Percentiles rank a stretch among this genome's conserved stretches.
phyloP scores from a whole-genome alignment of 2,797 vertebrate genomes.

The Presbytis comata region DNA sequence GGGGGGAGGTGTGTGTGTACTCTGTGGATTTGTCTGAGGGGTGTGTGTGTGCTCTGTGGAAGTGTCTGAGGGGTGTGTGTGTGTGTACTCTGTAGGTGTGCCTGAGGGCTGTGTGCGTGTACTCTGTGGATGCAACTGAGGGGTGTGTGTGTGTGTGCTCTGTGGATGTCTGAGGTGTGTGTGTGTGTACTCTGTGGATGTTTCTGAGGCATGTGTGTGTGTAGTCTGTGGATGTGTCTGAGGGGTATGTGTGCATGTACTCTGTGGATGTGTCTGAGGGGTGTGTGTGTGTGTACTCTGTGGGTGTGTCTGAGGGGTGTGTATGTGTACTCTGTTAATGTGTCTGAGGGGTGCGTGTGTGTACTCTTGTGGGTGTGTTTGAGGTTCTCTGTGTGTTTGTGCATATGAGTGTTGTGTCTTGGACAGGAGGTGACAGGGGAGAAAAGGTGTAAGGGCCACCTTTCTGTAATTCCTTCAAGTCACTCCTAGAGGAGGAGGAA shows the following conservation, averaged over 20 bases:
- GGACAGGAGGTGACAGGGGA: neutral
- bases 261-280: too few species aligned
- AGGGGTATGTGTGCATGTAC: too few species aligned
- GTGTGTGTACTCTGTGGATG: too few species aligned
- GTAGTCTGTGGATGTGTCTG: accelerated
- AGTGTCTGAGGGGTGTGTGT: neutral
- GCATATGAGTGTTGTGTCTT: neutral
- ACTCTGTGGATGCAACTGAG: accelerated
- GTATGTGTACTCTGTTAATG: neutral
- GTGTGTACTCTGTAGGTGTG: too few species aligned
- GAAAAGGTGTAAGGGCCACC: neutral
- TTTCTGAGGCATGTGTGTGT: accelerated
- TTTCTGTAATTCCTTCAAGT: neutral
- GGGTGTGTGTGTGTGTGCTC: accelerated
- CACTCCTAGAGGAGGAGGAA: neutral
- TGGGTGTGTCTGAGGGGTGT: neutral
- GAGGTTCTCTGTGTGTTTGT: neutral
- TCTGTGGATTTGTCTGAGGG: neutral
- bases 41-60: neutral
- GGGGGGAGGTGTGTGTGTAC: too few species aligned
- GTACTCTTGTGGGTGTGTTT: too few species aligned
- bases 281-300: too few species aligned
- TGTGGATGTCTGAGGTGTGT: too few species aligned
- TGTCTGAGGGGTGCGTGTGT: too few species aligned
- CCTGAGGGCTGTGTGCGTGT: too few species aligned